Base-by-base conservation (phyloP, 2,797 vertebrate species). In the Meriones psammophilus region DNA sequence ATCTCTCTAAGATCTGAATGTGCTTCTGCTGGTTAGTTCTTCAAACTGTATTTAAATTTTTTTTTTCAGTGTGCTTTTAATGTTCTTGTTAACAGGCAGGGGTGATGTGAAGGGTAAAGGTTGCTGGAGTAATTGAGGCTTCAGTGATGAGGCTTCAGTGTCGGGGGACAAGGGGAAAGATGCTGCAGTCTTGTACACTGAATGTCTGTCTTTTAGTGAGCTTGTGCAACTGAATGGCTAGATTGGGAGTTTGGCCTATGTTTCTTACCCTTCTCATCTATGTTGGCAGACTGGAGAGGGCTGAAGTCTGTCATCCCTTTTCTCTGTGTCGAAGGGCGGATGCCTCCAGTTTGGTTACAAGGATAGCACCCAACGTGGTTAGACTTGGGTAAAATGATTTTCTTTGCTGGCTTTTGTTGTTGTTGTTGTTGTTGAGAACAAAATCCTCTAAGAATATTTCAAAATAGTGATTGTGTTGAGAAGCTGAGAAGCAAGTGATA, bases 51-150 rank as follows among this genome's bases (percentile, higher is more conserved):
- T 36, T 92, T 86, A 4, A 42, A 42, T 42, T 2, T 17, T 50
- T 89, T 83, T 94, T 84, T 54, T 39, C 56, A 42, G 17, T 85
- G 50, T 76, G 66, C 26, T 92, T 86, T 36, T 77, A 33, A 77
- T 76, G 81, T 95, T 95, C 50, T 79, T 86, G 36, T 77, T 58
- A 86, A 92, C 96, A 76, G 77, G 42, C 28, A 7, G 50, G 33
- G 9, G 30, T 76, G 85, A 84, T 30, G 5, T 46, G 20, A 24
- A 58, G n/a, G 26, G 76, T 42, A 58, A 92, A 90, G 39, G 42
- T 36, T 79, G 33, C 68, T 74, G 15, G 20, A 3, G 33, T n/a
- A n/a, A 39, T 60, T 60, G 71, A 58, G 42, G 42, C 62, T 62
- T 69, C 50, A 74, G 28, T 68, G 50, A 87, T 58, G 39, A 20